Conservation (phyloP, 2,797 vertebrate species). For the Siniperca scherzeri region DNA sequence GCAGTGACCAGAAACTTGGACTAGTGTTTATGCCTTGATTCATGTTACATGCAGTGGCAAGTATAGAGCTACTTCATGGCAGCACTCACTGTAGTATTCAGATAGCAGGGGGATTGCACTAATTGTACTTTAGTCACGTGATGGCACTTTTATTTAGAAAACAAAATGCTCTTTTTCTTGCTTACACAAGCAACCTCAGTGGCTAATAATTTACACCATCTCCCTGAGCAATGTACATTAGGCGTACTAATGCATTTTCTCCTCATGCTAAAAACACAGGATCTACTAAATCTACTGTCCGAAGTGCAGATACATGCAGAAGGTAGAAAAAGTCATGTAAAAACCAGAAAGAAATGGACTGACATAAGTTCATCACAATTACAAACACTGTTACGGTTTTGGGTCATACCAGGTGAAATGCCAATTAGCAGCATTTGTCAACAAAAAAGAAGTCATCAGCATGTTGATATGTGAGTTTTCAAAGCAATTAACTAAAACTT, state of each 20-base stretch:
- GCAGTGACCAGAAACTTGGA: constrained; percentile 63
- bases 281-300: neutral
- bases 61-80: constrained; percentile 1
- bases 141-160: neutral
- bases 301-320: neutral
- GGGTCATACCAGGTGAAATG: too few relatives aligned
- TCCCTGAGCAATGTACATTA: neutral
- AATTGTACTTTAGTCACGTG: neutral
- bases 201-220: neutral
- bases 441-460: neutral
- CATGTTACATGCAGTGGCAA: neutral
- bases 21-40: constrained; percentile 25
- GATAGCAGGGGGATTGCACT: neutral
- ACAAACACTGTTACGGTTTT: too few relatives aligned
- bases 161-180: neutral
- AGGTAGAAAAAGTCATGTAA: neutral
- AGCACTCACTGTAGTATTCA: neutral
- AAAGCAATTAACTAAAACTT: neutral
- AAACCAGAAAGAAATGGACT: neutral
- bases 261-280: neutral
- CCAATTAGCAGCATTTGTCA: too few relatives aligned
- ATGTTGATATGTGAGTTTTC: neutral
- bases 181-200: neutral
- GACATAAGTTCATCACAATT: neutral
- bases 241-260: neutral